Evolutionary conservation across 2,797 vertebrate species (phyloP).

Genomic region (Hydrolagus colliei): DNA sequence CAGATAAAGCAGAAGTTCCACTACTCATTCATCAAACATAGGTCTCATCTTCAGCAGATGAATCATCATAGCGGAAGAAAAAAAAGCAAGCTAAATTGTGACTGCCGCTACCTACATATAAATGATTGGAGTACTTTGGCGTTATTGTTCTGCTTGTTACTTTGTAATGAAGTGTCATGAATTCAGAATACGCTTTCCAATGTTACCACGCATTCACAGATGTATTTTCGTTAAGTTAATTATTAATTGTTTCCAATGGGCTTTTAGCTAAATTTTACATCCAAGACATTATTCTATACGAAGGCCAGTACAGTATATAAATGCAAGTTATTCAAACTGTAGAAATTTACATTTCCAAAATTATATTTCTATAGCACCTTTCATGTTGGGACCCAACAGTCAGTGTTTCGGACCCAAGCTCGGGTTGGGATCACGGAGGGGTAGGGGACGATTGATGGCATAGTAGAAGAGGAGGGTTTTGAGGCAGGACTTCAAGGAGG

Average conservation of each 20-base stretch:
- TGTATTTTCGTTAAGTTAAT: not conserved
- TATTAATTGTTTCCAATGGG: not conserved
- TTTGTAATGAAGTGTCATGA: not conserved
- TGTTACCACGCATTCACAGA: slow-evolving; percentile 5
- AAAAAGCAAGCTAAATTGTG: not conserved
- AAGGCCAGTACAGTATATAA: too few relatives aligned
- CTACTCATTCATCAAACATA: not conserved
- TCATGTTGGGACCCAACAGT: too few relatives aligned
- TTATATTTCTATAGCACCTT: too few relatives aligned
- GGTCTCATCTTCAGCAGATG: not conserved
- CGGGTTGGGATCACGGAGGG: too few relatives aligned
- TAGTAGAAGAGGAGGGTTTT: too few relatives aligned
- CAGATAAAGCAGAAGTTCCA: not conserved
- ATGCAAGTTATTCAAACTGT: too few relatives aligned
- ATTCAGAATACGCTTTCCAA: not conserved
- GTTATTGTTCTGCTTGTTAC: slow-evolving; percentile 3
- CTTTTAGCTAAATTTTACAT: not conserved
- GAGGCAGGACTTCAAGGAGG: too few relatives aligned
- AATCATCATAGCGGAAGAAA: not conserved
- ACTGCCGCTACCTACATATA: not conserved
- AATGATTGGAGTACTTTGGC: not conserved
- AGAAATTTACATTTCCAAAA: too few relatives aligned
- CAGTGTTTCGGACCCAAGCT: too few relatives aligned
- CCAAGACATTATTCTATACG: too few relatives aligned
- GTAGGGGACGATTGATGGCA: too few relatives aligned